Evolutionary conservation across 2,888 invertebrate species (phyloP), one percentile per base, ranked within the genome.

Genomic region (Cerceris ruficornis): DNA sequence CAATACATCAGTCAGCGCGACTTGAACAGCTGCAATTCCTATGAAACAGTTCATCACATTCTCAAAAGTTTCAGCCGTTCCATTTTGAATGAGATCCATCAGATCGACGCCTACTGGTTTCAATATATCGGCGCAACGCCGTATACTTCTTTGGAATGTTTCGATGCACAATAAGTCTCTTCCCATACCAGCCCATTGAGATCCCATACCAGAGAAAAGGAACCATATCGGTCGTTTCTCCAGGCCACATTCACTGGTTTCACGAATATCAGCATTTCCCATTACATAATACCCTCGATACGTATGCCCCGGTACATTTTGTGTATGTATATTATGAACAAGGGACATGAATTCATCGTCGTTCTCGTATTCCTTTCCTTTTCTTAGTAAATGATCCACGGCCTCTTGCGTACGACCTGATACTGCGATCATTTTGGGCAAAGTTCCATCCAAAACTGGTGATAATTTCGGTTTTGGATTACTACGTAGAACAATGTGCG

Each of bases 121-220:
- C 50, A 99, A 93, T 13, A 96, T 95, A 61, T 95, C 95, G 7
- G 97, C 96, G 82, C 96, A 96, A 78, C 95, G 95, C 83, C 94
- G 93, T 83, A 99, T 95, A 73, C 97, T 96, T 69, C 95, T 94
- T 80, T 95, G 95, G 93, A 99, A 99, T 0, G 94, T 93, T 68
- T 98, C 97, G 80, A 99, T 93, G 79, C 94, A 93, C 95, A 99
- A 96, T 84, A 99, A 94, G 75, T 96, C 95, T 90, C 95, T 95
- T 13, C 96, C 98, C 99, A 99, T 99, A 88, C 98, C 98, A 61
- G 97, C 94, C 99, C 99, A 99, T 93, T 99, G 99, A 55, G 97
- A 96, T 13, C 99, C 99, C 99, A 99, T 99, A 75, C 99, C 99
- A 59, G 98, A 96, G 93, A 98, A 99, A 80, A 99, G 95, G 93